These are phyloP conservation scores for Corticium candelabrum DNA, from an alignment of 37 sponge, comb jelly and placozoan species.

Conservation along the genomic window DNA sequence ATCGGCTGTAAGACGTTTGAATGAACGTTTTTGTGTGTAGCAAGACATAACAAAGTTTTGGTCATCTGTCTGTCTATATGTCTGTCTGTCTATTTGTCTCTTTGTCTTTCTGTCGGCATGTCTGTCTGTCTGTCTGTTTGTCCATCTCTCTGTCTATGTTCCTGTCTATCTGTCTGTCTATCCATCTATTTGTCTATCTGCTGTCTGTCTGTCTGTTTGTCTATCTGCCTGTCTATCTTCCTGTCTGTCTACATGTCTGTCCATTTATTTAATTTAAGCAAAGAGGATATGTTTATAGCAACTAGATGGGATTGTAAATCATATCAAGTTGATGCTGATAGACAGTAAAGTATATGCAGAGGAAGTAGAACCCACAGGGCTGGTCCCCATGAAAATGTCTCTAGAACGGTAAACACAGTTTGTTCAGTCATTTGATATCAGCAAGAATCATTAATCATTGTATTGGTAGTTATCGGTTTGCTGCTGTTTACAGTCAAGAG, in stretches of 20 bases:
- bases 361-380: conserved; percentile 64
- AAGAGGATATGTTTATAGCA: background rate
- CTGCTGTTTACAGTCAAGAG: conserved; percentile 15
- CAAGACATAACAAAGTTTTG: background rate
- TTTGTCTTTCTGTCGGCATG: too few relatives aligned
- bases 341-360: conserved; percentile 48
- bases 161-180: too few relatives aligned
- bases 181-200: too few relatives aligned
- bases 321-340: conserved; percentile 51
- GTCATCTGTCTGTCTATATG: too few relatives aligned
- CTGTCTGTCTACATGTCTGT: too few relatives aligned
- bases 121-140: too few relatives aligned
- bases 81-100: too few relatives aligned
- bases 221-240: too few relatives aligned
- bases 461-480: conserved; percentile 18
- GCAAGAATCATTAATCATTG: too few relatives aligned
- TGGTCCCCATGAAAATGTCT: conserved; percentile 39
- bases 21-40: background rate
- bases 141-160: too few relatives aligned
- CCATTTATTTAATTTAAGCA: background rate
- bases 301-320: conserved; percentile 39
- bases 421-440: too few relatives aligned
- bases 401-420: conserved; percentile 40
- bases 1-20: conserved; percentile 1
- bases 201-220: too few relatives aligned